phyloP scores from a whole-genome alignment of 1,140 invertebrate genomes.

The Zaprionus kolodkinae region DNA sequence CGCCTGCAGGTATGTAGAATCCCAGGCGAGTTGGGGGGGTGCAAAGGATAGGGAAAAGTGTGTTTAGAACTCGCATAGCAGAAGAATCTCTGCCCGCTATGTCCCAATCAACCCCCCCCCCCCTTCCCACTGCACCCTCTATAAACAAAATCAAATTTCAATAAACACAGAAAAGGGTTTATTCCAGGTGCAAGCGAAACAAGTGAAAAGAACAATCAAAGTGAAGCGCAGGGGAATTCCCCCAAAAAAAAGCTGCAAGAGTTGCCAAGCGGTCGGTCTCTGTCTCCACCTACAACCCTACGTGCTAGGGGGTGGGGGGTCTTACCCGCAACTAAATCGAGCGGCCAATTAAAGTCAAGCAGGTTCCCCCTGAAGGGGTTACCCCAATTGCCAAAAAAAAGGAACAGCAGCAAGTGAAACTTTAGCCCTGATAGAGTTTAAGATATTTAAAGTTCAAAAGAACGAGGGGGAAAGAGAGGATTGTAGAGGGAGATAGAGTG shows the following conservation, averaged over 20 bases:
- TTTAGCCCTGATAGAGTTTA: background rate
- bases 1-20: background rate
- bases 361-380: background rate
- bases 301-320: background rate
- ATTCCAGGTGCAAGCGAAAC: constrained; percentile 67
- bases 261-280: background rate
- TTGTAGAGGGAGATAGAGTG: background rate
- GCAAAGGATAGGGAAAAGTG: background rate
- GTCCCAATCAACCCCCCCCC: background rate
- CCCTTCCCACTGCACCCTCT: background rate
- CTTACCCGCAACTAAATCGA: background rate
- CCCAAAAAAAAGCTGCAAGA: background rate
- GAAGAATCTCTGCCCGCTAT: background rate
- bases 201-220: constrained; percentile 18
- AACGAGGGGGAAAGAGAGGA: background rate
- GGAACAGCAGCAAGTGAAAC: too few species aligned
- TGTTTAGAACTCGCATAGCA: background rate
- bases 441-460: too few species aligned
- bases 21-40: background rate
- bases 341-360: background rate
- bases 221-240: background rate
- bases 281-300: background rate
- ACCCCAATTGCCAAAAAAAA: background rate
- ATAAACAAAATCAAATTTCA: constrained; percentile 79
- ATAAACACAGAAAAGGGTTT: constrained; percentile 72